phyloP scores from a whole-genome alignment of 2,797 vertebrate genomes.

The Saguinus oedipus region DNA sequence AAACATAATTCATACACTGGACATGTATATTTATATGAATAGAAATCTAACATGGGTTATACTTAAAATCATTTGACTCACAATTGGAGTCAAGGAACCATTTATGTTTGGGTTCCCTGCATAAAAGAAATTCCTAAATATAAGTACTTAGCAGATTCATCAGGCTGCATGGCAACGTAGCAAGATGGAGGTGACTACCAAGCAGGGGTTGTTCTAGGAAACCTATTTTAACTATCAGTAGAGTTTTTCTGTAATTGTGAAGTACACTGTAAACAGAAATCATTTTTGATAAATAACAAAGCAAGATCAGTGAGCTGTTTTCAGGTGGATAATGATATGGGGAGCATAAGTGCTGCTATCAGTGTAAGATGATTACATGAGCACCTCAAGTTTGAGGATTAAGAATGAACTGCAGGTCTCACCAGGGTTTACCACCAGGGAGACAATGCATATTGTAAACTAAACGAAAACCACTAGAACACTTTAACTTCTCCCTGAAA shows the following conservation, averaged over 20 bases:
- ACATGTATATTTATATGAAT: neutral
- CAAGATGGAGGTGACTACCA: neutral
- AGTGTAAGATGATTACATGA: neutral
- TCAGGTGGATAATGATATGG: neutral
- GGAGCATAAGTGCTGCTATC: neutral
- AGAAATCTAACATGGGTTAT: neutral
- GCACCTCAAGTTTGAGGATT: neutral
- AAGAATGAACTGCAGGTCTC: neutral
- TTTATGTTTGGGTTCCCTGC: neutral
- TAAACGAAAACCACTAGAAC: neutral
- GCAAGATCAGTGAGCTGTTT: neutral
- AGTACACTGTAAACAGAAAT: neutral
- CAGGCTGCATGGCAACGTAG: neutral
- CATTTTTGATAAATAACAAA: neutral
- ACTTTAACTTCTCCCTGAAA: too few relatives aligned
- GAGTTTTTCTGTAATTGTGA: neutral
- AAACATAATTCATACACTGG: neutral
- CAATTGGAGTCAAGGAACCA: neutral
- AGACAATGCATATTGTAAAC: neutral
- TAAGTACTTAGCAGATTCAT: neutral
- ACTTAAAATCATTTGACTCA: neutral
- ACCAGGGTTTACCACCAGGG: neutral
- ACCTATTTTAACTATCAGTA: neutral
- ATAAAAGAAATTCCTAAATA: neutral
- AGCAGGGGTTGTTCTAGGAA: neutral